Base-by-base conservation (phyloP, 37 sponge, comb jelly and placozoan species). In the Cladorhizidae sp. region DNA sequence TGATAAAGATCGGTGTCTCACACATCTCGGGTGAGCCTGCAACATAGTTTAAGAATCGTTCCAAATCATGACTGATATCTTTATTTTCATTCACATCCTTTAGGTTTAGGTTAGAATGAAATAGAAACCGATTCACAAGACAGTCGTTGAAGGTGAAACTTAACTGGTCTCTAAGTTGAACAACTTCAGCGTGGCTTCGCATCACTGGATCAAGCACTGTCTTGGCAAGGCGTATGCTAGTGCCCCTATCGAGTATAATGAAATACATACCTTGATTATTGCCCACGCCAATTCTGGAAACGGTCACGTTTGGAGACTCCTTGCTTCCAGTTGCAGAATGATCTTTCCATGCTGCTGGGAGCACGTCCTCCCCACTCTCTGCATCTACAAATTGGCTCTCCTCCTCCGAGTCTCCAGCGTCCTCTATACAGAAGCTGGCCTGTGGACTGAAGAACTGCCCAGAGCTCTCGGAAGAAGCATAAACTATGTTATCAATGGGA, bases 371-470 rank as follows among this genome's bases (percentile, higher is more conserved):
- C 20, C 21, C 14, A 25, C 28, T 26, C 36, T 71, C 25, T 36
- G 6, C 28, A 12, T 71, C 72, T n/a, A n/a, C 3, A 41, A 38
- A 41, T 23, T 2, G 2, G 29, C 72, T 45, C 2, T 38, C 49
- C 14, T 45, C 72, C 17, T 67, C 68, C 6, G 72, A 71, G 25
- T 15, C 72, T 25, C 72, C 49, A 36, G 49, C n/a, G 7, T 29
- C 62, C 12, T 40, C 49, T 36, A 71, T 2, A 49, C 2, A 23
- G 22, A 50, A 3, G 42, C 74, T 74, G 22, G 40, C 51, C 3
- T n/a, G 31, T 31, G 74, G 56, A 74, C 74, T 74, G 56, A 31
- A 74, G 28, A 74, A 74, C 20, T 54, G 32, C 3, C 49, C 74
- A 11, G 74, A 74, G 15, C 43, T 74, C 56, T 74, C 74, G 3